Evolutionary conservation across 2,888 invertebrate genomes (phyloP).

Genomic region (Heteromurus nitidus): DNA sequence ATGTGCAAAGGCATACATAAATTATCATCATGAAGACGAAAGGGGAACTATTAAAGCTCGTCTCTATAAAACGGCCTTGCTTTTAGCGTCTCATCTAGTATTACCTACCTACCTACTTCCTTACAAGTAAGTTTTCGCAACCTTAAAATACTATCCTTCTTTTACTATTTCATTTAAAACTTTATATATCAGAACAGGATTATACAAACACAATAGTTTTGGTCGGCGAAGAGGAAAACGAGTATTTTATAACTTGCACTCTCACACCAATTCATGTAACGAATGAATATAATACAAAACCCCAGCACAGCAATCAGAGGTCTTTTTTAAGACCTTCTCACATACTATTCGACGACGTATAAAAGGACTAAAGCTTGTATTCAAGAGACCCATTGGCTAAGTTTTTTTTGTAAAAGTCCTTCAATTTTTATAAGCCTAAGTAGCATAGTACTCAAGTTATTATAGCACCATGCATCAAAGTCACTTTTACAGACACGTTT

Average conservation of each 20-base stretch:
- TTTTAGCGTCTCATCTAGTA: conserved; percentile 12
- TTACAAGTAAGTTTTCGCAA: conserved; percentile 8
- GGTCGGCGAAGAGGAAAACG: not conserved
- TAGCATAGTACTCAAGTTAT: conserved; percentile 15
- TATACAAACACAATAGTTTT: not conserved
- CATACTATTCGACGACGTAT: not conserved
- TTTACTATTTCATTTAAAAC: not conserved
- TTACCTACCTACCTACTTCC: not conserved
- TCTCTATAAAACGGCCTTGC: conserved; percentile 51
- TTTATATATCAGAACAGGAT: not conserved
- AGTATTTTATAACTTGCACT: not conserved
- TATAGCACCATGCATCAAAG: conserved; percentile 20
- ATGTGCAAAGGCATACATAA: conserved; percentile 55
- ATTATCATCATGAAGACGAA: conserved; percentile 57
- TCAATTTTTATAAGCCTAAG: conserved; percentile 55
- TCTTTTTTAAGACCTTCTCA: conserved; percentile 50
- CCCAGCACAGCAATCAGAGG: conserved; percentile 54
- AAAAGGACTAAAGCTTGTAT: not conserved
- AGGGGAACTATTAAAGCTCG: conserved; percentile 46
- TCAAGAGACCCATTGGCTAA: not conserved
- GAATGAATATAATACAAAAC: conserved; percentile 54
- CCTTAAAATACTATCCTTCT: not conserved
- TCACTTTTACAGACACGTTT: conserved; percentile 35
- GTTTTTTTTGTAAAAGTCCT: conserved; percentile 33
- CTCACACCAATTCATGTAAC: conserved; percentile 48